Base-by-base conservation (phyloP, 2,888 invertebrate genomes). In the Hirtodrosophila confusa region DNA sequence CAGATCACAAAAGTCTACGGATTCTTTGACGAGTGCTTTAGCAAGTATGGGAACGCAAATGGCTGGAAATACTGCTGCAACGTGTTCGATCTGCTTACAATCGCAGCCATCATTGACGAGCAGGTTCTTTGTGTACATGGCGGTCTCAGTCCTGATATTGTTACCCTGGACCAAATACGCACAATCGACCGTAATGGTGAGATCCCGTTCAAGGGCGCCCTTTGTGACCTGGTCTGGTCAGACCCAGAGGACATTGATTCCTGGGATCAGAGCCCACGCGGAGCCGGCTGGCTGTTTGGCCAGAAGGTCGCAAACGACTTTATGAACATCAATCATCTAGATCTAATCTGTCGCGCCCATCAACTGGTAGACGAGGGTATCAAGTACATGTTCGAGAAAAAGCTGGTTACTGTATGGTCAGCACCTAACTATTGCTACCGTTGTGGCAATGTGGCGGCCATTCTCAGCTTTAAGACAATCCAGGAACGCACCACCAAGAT, bases 341-440 rank as follows among this genome's bases (percentile, higher is more conserved):
- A 95, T 88, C 93, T 99, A 78, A 98, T 99, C 88, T 99, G 99
- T 91, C 93, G 99, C 88, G 99, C 99, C 40, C 99, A 99, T 94
- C 99, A 99, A 92, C 94, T 99, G 89, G 99, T 99, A 12, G 97
- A 99, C 92, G 99, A 99, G 94, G 98, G 98, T 95, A 93, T 95
- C 92, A 99, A 98, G 93, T 99, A 98, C 92, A 98, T 99, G 97
- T 99, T 99, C 92, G 96, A 98, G 88, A 96, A 97, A 80, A 96
- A 97, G 91, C 92, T 99, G 80, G 98, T 99, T 39, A 99, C 99
- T 0, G 97, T 99, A 3, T 99, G 99, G 98, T 98, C 99, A 10
- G 99, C 99, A 2, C 99, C 99, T 5, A 99, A 99, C 93, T 99
- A 99, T 92, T 99, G 99, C 92, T 99, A 99, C 91, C 95, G 99